Base-by-base conservation (phyloP, 2,113 vertebrate species). In the Siniperca knerii region DNA sequence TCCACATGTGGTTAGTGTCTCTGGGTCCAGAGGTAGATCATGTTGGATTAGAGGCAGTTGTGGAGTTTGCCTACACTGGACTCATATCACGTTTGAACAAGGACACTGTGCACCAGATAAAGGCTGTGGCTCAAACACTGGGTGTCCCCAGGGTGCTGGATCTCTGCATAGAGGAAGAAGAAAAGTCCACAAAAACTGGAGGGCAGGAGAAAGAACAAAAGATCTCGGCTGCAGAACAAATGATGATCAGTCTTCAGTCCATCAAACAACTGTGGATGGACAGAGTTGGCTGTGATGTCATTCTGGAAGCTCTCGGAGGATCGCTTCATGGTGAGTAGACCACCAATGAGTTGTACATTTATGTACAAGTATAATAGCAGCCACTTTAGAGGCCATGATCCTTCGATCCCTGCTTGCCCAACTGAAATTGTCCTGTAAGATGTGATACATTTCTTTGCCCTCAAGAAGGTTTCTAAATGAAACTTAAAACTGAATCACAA, bases 41-140 rank as follows among this genome's bases (percentile, higher is more conserved):
- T 18, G n/a, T 77, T 21, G 96, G 95, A 73, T 89, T 97, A 83
- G 92, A 94, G 60, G 95, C 95, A 1, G 77, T 97, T 71, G 89
- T 98, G 46, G 92, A 96, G 79, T 98, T 99, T 25, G 96, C 97
- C 62, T 99, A 99, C 11, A 92, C 93, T 8, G 98, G 97, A 15
- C 18, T 73, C 37, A 85, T 95, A 8, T 65, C 94, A 2, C 12
- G 44, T 55, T 81, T 95, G 84, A 87, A 57, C 2, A 0, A 48
- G 62, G 81, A 83, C 29, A 87, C 18, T 1, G 8, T 86, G 1
- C 23, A 3, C 0, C 94, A 95, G 25, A 91, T 97, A 66, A 85
- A 92, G 66, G 87, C 81, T 0, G 93, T 96, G 0, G 97, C 97
- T 18, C 72, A 23, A 48, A 81, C 40, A 0, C 84, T 98, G 50